Conservation (phyloP, 1,140 invertebrate genomes). For the Magallana gigas region DNA sequence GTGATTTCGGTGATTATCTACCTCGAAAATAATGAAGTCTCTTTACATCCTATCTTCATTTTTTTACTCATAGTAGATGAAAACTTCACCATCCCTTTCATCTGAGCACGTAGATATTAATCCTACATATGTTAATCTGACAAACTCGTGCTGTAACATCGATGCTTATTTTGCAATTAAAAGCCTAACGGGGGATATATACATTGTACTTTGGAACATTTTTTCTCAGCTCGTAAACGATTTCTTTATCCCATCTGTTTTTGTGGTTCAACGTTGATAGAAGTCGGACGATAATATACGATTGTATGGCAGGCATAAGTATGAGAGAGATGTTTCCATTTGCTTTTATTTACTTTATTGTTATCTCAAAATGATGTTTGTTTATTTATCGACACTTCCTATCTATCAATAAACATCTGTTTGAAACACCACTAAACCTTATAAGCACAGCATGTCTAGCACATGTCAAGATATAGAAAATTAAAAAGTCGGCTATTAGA, state of each 20-base stretch:
- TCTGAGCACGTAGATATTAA: background rate
- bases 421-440: background rate
- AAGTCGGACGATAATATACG: background rate
- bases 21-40: no score
- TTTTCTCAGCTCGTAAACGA: background rate
- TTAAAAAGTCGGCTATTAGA: no score
- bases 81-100: background rate
- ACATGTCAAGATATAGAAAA: no score
- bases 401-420: background rate
- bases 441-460: no score
- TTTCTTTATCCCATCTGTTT: slow-evolving; percentile 9
- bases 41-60: background rate
- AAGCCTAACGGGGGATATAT: background rate
- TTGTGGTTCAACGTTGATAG: background rate
- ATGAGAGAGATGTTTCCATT: background rate
- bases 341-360: slow-evolving; percentile 1
- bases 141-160: background rate
- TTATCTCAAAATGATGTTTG: no score
- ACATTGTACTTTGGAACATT: background rate
- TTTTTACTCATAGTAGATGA: background rate
- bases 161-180: slow-evolving; percentile 18
- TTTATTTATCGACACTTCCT: background rate
- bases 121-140: background rate
- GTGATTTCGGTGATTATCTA: no score
- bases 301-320: background rate